Evolutionary conservation across 1,140 invertebrate genomes (phyloP), one percentile per base, ranked within the genome.

Genomic region (Drosophila pandora): DNA sequence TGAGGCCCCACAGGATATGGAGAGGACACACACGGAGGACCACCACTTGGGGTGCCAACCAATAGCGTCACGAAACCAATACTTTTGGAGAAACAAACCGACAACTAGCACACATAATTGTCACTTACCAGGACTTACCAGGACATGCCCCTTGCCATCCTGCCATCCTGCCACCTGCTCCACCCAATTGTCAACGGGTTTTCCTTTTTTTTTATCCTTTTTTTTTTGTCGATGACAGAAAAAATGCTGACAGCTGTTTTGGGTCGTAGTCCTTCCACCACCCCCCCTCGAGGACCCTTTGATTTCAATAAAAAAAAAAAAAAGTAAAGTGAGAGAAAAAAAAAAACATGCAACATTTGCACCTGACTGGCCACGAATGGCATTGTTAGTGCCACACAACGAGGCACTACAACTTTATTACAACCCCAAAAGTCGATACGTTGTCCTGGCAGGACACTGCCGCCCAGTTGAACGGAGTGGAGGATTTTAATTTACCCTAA

Each of bases 401-500:
- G 55, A 58, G 58, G 45, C 61, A 65, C 65, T 80, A 85, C 82
- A 74, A 85, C 82, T 85, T 81, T 43, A 85, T 85, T 78, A 81
- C 79, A 47, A 25, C 28, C 45, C 47, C 56, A 43, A 22, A 37
- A 28, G 32, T 13, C 41, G 13, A 62, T 47, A 32, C 41, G 12
- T 10, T 47, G 21, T 47, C 43, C 17, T 12, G 43, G 17, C 13
- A 41, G 12, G 13, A 3, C 17, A 3, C 39, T 13, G 23, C 4
- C 43, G 52, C 54, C 49, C 72, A 61, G 39, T 67, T 49, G 3
- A 13, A 2, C 8, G 41, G 53, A 74, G 78, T 84, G 76, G 68
- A 84, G 64, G 80, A 88, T 90, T 90, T 90, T 90, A 90, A 90
- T 90, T 90, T 84, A 85, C 83, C 72, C 83, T 90, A 90, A 90